These are phyloP conservation scores for Atta colombica DNA, from an alignment of 1,140 invertebrate genomes.

Conservation along the genomic window DNA sequence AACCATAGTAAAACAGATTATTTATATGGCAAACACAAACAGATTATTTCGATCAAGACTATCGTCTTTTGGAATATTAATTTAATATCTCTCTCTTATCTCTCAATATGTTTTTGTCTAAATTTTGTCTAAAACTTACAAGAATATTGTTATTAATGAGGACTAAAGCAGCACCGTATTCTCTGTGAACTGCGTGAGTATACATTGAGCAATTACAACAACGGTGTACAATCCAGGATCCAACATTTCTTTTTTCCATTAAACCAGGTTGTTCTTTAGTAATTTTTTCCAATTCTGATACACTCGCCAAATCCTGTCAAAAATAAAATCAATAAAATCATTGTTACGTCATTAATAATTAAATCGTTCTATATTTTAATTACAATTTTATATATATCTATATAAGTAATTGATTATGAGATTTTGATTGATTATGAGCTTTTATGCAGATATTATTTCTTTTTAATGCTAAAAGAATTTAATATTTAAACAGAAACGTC, in stretches of 20 bases:
- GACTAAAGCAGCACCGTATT: conserved; percentile 85
- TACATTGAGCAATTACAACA: conserved; percentile 86
- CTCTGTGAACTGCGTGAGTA: conserved; percentile 87
- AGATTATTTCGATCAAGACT: background rate
- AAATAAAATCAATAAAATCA: conserved; percentile 25
- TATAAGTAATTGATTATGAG: too few relatives aligned
- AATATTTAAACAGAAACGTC: background rate
- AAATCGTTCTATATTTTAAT: background rate
- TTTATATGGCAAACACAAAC: background rate
- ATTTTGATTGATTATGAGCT: too few relatives aligned
- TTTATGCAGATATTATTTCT: background rate
- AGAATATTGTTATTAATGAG: conserved; percentile 85
- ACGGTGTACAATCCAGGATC: conserved; percentile 85
- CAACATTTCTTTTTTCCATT: conserved; percentile 84
- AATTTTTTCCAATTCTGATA: conserved; percentile 84
- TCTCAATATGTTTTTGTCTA: background rate
- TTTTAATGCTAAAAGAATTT: background rate
- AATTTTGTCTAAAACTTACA: conserved; percentile 80
- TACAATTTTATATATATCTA: background rate
- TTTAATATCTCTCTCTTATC: background rate
- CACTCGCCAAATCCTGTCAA: conserved; percentile 81
- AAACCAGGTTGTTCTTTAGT: conserved; percentile 85
- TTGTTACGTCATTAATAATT: conserved; percentile 9
- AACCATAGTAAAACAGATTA: background rate
- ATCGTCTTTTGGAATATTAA: background rate